phyloP scores from a whole-genome alignment of 2,888 invertebrate species.

The Cremastinae sp. region DNA sequence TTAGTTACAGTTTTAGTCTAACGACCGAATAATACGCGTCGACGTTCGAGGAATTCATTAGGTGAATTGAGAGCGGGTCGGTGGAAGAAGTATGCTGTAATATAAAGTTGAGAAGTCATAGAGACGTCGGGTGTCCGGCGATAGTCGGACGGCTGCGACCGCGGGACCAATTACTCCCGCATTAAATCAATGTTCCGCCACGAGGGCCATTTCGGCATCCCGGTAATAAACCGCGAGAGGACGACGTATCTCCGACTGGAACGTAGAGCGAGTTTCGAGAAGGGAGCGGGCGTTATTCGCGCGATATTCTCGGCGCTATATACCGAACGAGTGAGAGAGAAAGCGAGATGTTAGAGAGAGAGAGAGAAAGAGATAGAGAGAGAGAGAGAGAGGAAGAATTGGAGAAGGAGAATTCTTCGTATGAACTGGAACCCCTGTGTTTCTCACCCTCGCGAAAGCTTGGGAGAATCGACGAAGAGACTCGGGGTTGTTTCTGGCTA shows the following conservation, averaged over 20 bases:
- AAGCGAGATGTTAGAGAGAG: no score
- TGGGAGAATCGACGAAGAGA: constrained; percentile 29
- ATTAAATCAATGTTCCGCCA: constrained; percentile 80
- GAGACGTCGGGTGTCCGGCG: constrained; percentile 72
- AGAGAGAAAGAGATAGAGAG: neutral
- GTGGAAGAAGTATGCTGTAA: no score
- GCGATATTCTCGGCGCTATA: no score
- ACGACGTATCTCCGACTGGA: constrained; percentile 75
- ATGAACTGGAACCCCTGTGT: constrained; percentile 55
- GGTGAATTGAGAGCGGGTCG: neutral
- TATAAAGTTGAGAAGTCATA: constrained; percentile 70
- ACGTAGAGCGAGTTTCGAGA: no score
- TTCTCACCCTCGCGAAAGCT: constrained; percentile 32
- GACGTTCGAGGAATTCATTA: neutral
- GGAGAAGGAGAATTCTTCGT: constrained; percentile 26
- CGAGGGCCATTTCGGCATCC: constrained; percentile 69
- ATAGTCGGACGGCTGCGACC: constrained; percentile 45
- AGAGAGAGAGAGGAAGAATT: constrained; percentile 20
- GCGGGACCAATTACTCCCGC: constrained; percentile 79
- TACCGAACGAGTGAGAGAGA: no score
- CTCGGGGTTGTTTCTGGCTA: constrained; percentile 47
- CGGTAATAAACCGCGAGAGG: constrained; percentile 78
- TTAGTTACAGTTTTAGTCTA: no score
- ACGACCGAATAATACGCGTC: no score
- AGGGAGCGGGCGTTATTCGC: no score